A percentile compares a stretch with the other conserved stretches of the same genome.
Evolutionary conservation across 2,888 invertebrate genomes (phyloP).

Genomic region (Andrena bicolor): DNA sequence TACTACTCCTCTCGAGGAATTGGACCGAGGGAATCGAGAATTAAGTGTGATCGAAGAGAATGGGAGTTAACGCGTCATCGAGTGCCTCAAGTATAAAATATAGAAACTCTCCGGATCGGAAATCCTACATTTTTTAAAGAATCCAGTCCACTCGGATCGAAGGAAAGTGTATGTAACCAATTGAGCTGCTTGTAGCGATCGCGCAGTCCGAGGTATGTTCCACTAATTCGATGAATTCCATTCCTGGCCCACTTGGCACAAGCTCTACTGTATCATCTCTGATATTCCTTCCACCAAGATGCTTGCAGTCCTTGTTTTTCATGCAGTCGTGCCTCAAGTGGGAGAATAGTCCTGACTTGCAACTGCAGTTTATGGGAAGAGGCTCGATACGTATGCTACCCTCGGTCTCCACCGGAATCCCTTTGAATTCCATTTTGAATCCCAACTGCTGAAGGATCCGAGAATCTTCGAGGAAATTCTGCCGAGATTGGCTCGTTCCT

Average conservation of each 20-base stretch:
- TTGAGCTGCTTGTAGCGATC: neutral
- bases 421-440: conserved; percentile 39
- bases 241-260: conserved; percentile 16
- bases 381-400: conserved; percentile 32
- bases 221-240: conserved; percentile 20
- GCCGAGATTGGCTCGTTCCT: conserved; percentile 20
- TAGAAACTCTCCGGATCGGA: neutral
- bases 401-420: conserved; percentile 18
- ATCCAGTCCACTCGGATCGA: neutral
- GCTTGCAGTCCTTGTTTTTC: neutral
- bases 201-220: neutral
- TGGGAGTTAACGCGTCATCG: neutral
- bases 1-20: neutral
- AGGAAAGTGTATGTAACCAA: neutral
- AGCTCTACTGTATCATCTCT: neutral
- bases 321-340: neutral
- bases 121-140: neutral
- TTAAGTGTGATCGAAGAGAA: conserved; percentile 14
- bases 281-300: neutral
- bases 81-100: neutral
- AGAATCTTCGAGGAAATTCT: conserved; percentile 47
- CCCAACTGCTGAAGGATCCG: conserved; percentile 26
- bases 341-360: conserved; percentile 13
- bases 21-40: conserved; percentile 30
- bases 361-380: neutral